Percentiles rank a stretch among this genome's conserved stretches.
Conservation (phyloP, 2,888 invertebrate species). For the Orchesella flavescens region DNA sequence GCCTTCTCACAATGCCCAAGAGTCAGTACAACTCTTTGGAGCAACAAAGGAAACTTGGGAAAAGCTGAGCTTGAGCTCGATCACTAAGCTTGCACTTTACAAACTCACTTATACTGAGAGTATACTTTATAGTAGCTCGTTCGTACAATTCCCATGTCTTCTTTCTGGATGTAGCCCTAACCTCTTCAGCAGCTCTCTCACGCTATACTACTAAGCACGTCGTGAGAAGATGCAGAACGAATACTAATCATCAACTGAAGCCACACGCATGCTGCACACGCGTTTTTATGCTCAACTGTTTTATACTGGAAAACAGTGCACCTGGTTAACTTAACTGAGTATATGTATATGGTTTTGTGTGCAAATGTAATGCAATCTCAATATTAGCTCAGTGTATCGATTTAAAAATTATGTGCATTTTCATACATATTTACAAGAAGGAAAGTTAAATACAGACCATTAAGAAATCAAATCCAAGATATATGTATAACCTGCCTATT, state of each 20-base stretch:
- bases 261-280: conserved; percentile 24
- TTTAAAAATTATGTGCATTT: too few relatives aligned
- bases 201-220: background rate
- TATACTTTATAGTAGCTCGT: too few relatives aligned
- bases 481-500: too few relatives aligned
- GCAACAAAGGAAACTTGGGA: conserved; percentile 12
- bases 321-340: too few relatives aligned
- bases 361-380: too few relatives aligned
- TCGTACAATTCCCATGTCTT: background rate
- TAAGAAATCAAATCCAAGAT: too few relatives aligned
- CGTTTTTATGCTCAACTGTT: background rate
- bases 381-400: too few relatives aligned
- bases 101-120: too few relatives aligned
- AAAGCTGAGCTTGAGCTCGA: background rate
- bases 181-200: background rate
- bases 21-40: background rate
- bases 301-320: too few relatives aligned
- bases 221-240: conserved; percentile 34
- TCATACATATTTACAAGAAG: too few relatives aligned
- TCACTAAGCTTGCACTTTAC: conserved; percentile 6
- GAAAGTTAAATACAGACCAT: too few relatives aligned
- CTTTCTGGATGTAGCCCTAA: background rate
- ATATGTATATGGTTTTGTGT: too few relatives aligned
- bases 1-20: conserved; percentile 23
- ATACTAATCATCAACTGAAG: conserved; percentile 36